Conservation (phyloP, 2,113 vertebrate species). For the Tamias sibiricus region DNA sequence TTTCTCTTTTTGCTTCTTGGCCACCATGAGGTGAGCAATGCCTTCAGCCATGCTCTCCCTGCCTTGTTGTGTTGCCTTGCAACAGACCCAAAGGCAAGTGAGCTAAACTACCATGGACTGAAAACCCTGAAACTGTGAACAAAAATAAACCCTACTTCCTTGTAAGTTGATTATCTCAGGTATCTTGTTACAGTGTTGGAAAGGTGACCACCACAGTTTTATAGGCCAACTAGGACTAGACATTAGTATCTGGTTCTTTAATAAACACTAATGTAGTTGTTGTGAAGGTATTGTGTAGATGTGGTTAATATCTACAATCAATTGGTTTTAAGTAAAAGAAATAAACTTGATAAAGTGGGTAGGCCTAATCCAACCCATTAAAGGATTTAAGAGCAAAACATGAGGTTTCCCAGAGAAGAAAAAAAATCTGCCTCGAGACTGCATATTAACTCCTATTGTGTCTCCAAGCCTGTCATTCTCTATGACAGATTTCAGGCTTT, state of each 20-base stretch:
- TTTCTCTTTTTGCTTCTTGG: neutral
- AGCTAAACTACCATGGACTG: neutral
- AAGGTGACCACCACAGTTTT: neutral
- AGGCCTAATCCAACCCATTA: neutral
- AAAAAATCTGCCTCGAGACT: neutral
- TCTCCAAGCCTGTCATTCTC: neutral
- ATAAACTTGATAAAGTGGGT: neutral
- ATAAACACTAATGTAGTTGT: neutral
- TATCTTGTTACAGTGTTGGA: neutral
- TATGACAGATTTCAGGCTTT: neutral
- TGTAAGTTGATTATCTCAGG: neutral
- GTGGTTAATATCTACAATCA: neutral
- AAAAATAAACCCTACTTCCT: neutral
- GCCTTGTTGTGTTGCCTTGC: neutral
- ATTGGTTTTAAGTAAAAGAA: slow-evolving; percentile 6
- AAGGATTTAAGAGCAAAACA: neutral
- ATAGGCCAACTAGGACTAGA: neutral
- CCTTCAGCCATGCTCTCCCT: neutral
- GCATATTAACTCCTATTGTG: neutral
- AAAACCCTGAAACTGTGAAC: neutral
- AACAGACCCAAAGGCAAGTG: neutral
- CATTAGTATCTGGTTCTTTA: neutral
- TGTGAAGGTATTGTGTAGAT: neutral
- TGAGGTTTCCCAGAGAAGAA: neutral
- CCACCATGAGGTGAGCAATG: neutral